A percentile compares a stretch with the other conserved stretches of the same genome.
phyloP scores from a whole-genome alignment of 2,888 invertebrate species.

The Cephus rjabovi region DNA sequence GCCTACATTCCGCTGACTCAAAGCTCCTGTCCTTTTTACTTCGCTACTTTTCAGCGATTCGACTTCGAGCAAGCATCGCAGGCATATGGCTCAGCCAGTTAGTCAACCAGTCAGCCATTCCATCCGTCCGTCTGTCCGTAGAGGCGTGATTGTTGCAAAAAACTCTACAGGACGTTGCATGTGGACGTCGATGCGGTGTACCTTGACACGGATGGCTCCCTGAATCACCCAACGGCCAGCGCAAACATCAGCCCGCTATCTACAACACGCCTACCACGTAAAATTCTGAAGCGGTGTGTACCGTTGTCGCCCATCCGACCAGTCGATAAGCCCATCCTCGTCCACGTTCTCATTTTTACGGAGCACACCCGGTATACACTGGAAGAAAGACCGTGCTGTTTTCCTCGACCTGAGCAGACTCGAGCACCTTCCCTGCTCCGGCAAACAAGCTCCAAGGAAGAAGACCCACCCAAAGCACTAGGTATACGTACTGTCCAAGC shows the following conservation, averaged over 20 bases:
- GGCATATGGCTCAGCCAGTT: constrained; percentile 9
- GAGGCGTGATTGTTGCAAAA: constrained; percentile 52
- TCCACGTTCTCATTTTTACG: constrained; percentile 13
- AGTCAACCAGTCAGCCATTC: background rate
- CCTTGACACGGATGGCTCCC: constrained; percentile 67
- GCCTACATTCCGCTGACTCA: background rate
- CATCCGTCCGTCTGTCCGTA: constrained; percentile 27
- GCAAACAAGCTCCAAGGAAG: background rate
- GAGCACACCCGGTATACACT: background rate
- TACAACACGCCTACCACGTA: constrained; percentile 58
- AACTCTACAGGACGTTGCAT: constrained; percentile 59
- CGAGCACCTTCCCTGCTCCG: background rate
- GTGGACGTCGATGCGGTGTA: constrained; percentile 62
- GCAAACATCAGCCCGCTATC: constrained; percentile 60
- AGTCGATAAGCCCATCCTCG: constrained; percentile 17
- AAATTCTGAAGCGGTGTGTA: constrained; percentile 1
- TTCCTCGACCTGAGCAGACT: background rate
- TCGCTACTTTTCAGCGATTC: background rate
- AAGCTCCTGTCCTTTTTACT: background rate
- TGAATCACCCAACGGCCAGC: constrained; percentile 62
- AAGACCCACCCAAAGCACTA: background rate
- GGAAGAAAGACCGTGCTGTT: background rate
- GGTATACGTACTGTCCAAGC: background rate
- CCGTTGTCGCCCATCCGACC: constrained; percentile 3
- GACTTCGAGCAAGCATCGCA: background rate